A percentile compares a stretch with the other conserved stretches of the same genome.
phyloP scores from a whole-genome alignment of 2,888 invertebrate species.

The Machimus rusticus region DNA sequence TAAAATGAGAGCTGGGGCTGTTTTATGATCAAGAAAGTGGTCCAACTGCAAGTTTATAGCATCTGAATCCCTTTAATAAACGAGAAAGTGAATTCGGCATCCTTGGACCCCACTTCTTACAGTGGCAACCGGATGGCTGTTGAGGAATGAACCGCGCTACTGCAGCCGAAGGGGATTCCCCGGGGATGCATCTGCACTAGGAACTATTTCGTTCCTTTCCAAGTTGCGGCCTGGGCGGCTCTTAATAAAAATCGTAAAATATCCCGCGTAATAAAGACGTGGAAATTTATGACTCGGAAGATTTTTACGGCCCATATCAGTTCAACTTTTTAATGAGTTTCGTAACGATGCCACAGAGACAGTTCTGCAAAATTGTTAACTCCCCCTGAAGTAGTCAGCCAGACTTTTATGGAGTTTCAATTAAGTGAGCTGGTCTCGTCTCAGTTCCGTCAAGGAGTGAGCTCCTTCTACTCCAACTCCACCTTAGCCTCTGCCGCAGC shows the following conservation, averaged over 20 bases:
- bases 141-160: neutral
- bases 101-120: neutral
- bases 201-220: neutral
- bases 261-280: slow-evolving; percentile 27
- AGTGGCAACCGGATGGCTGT: neutral
- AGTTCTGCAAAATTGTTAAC: slow-evolving; percentile 14
- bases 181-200: neutral
- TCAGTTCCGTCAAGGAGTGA: neutral
- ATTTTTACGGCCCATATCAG: slow-evolving; percentile 8
- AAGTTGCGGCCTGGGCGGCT: neutral
- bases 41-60: slow-evolving; percentile 12
- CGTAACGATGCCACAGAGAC: neutral
- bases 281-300: slow-evolving; percentile 17
- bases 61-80: slow-evolving; percentile 9
- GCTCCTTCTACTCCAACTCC: too few relatives aligned
- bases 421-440: neutral
- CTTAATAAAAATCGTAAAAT: slow-evolving; percentile 34
- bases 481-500: neutral
- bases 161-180: neutral
- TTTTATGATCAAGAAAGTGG: neutral
- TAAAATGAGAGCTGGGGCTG: neutral
- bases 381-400: neutral
- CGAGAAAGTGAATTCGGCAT: neutral
- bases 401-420: slow-evolving; percentile 19
- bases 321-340: neutral